Evolutionary conservation across 2,888 invertebrate species (phyloP).

Genomic region (Prosapia bicincta): DNA sequence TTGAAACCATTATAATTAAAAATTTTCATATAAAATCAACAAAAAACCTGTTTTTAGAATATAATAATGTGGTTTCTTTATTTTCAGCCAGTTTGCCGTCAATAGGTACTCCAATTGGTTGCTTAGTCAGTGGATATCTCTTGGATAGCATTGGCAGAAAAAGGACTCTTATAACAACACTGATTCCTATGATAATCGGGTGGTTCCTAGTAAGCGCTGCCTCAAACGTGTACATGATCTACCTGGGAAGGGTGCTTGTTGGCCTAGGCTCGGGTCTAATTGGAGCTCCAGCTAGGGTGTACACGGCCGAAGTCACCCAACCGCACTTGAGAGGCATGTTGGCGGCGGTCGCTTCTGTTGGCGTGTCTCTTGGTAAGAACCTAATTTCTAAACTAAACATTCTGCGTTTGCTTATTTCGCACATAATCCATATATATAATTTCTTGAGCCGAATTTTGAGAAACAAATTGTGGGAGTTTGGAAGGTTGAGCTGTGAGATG

Average conservation of each 20-base stretch:
- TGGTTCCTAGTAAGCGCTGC: constrained; percentile 62
- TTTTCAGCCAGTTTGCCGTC: constrained; percentile 61
- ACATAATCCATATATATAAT: no score
- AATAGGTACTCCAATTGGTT: constrained; percentile 65
- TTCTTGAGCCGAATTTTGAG: no score
- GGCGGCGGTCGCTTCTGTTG: constrained; percentile 66
- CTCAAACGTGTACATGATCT: constrained; percentile 58
- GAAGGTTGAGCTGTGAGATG: no score
- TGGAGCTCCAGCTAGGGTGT: constrained; percentile 65
- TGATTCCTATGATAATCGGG: constrained; percentile 64
- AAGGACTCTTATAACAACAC: constrained; percentile 59
- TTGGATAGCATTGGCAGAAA: constrained; percentile 67
- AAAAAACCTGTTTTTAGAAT: no score
- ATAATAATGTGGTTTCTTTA: no score
- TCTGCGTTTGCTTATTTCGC: no score
- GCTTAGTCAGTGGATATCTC: constrained; percentile 64
- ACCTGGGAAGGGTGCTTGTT: constrained; percentile 57
- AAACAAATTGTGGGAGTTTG: no score
- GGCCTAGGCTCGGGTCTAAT: constrained; percentile 72
- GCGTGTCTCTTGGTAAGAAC: constrained; percentile 61
- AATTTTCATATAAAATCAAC: no score
- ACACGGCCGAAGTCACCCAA: constrained; percentile 68
- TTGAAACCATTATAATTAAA: no score
- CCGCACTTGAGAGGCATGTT: constrained; percentile 72
- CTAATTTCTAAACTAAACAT: no score